Percentiles rank a stretch among this genome's conserved stretches.
Conservation (phyloP, 2,797 vertebrate genomes). For the Falco naumanni region DNA sequence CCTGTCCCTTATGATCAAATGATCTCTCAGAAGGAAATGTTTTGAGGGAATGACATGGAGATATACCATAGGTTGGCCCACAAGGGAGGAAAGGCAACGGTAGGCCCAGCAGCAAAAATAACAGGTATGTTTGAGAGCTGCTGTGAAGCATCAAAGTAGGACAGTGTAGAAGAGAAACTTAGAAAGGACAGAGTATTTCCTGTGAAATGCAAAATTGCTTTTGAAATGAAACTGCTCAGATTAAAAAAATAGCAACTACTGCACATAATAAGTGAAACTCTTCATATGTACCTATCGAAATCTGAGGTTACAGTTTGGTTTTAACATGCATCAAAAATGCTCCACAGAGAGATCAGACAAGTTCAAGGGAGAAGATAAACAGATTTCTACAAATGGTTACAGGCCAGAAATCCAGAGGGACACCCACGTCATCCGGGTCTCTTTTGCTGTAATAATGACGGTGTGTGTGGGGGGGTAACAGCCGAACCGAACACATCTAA, state of each 20-base stretch:
- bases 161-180: background rate
- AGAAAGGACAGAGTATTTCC: background rate
- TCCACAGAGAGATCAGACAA: background rate
- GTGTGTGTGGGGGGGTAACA: too few species aligned
- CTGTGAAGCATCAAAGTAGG: background rate
- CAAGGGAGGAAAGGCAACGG: background rate
- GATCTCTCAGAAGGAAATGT: background rate
- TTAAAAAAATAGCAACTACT: background rate
- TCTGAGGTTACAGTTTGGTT: background rate
- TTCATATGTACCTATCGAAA: background rate
- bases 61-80: background rate
- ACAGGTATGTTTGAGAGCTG: background rate
- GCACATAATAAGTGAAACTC: background rate
- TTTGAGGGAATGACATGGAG: background rate
- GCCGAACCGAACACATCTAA: accelerated
- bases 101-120: background rate
- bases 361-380: background rate
- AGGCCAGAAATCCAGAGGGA: background rate
- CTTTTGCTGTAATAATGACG: background rate
- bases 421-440: accelerated
- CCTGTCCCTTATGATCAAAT: background rate
- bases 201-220: background rate
- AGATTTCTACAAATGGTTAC: background rate
- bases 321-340: background rate
- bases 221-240: background rate